Evolutionary conservation across 2,888 invertebrate genomes (phyloP).

Genomic region (Nomada ferruginata): DNA sequence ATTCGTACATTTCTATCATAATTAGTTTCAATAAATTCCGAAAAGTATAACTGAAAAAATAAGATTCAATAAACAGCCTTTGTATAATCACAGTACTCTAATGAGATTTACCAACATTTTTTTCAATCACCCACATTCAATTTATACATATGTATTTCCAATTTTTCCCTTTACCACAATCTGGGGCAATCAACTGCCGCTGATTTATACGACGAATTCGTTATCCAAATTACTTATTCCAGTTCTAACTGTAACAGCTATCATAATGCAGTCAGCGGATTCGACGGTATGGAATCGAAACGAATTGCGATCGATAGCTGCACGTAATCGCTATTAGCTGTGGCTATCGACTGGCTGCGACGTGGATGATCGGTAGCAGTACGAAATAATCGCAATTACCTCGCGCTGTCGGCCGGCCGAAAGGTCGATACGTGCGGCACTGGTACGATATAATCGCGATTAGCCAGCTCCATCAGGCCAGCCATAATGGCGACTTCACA

Average conservation of each 20-base stretch:
- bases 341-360: conserved; percentile 37
- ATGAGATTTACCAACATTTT: no score
- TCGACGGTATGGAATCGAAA: conserved; percentile 6
- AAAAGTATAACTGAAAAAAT: no score
- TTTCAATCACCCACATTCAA: background rate
- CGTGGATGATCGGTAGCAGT: conserved; percentile 44
- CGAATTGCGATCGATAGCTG: conserved; percentile 37
- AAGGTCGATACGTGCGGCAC: conserved; percentile 13
- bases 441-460: conserved; percentile 44
- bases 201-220: background rate
- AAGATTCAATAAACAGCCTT: no score
- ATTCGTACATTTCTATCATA: background rate
- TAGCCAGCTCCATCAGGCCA: conserved; percentile 24
- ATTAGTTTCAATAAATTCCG: background rate
- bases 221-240: conserved; percentile 1
- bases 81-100: no score
- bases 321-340: conserved; percentile 48
- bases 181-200: background rate
- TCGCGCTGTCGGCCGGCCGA: conserved; percentile 5
- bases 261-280: background rate
- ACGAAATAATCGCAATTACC: conserved; percentile 53
- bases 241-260: background rate
- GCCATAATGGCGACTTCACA: conserved; percentile 25
- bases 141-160: background rate
- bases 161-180: background rate